Evolutionary conservation across 2,888 invertebrate genomes (phyloP), one percentile per base, ranked within the genome.

Genomic region (Xanthorhoe designata): DNA sequence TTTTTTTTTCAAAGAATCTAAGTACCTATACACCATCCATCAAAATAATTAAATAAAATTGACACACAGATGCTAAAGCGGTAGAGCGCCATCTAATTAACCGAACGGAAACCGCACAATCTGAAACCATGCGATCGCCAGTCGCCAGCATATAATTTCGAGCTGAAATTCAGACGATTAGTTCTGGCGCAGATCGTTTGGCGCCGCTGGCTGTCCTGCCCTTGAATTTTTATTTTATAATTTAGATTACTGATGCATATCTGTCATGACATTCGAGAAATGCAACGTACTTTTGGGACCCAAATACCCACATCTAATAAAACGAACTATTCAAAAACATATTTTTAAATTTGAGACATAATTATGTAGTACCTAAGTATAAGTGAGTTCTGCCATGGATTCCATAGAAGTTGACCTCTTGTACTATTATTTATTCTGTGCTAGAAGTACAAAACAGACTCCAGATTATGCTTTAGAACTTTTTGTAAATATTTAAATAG

Each of bases 21-120:
- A 47, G n/a, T 5, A 15, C n/a, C n/a, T n/a, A n/a, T n/a, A n/a
- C n/a, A n/a, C n/a, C n/a, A 35, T 61, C 49, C 54, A 4, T 47
- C 32, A 35, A 10, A 24, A 38, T 38, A 9, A 50, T 32, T 47
- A 18, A 49, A 38, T 10, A 38, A 9, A 13, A 42, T 13, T 42
- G 38, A 42, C 38, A 13, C 10, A 13, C 13, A 13, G 38, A 13
- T 42, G 50, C 51, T 29, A n/a, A n/a, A 42, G 51, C 42, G 1
- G 24, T 42, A 29, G 52, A 65, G 71, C 79, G 80, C 79, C 80
- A 78, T 79, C 80, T 80, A 54, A 60, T 38, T 24, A 57, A 45
- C n/a, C 42, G 24, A n/a, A 29, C 15, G 63, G 58, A 74, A 78
- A 65, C 71, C 49, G 56, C 24, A 68, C 45, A 49, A 47, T 13